Percentiles rank a stretch among this genome's conserved stretches.
These are phyloP conservation scores for Pipra filicauda DNA, from an alignment of 2,113 vertebrate species.

Conservation along the genomic window DNA sequence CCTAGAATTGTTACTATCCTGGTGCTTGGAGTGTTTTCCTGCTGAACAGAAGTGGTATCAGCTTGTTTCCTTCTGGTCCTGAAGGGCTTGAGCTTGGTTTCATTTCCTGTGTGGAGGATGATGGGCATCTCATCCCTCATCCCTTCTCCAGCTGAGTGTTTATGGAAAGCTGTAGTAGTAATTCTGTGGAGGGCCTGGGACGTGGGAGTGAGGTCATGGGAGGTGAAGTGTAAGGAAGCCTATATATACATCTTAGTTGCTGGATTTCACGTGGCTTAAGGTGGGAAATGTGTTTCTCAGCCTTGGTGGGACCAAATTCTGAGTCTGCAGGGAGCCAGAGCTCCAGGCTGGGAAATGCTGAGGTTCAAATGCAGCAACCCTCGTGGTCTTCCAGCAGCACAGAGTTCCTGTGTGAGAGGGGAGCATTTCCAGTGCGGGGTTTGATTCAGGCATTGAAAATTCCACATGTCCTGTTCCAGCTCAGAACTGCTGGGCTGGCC, in stretches of 20 bases:
- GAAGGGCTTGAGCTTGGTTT: neutral
- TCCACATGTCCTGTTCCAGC: fast-evolving
- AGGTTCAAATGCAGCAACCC: neutral
- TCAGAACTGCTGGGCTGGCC: neutral
- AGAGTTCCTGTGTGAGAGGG: too few species aligned
- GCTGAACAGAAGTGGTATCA: neutral
- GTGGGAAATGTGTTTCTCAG: neutral
- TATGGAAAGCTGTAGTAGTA: neutral
- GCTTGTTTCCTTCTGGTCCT: neutral
- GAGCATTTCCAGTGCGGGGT: neutral
- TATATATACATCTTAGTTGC: neutral
- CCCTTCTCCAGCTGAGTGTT: neutral
- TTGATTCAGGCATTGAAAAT: neutral
- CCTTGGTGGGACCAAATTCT: neutral
- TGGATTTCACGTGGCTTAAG: neutral
- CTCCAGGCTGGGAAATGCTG: neutral
- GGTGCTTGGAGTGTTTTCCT: neutral
- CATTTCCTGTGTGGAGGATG: fast-evolving
- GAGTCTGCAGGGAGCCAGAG: neutral
- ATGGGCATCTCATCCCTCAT: neutral
- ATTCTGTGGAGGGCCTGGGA: neutral
- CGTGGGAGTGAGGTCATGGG: neutral
- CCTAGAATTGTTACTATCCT: neutral
- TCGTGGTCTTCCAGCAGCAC: neutral
- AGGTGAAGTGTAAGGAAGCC: neutral